These are phyloP conservation scores for Geopemphigus sp. DNA, from an alignment of 1,140 invertebrate genomes.

Conservation along the genomic window DNA sequence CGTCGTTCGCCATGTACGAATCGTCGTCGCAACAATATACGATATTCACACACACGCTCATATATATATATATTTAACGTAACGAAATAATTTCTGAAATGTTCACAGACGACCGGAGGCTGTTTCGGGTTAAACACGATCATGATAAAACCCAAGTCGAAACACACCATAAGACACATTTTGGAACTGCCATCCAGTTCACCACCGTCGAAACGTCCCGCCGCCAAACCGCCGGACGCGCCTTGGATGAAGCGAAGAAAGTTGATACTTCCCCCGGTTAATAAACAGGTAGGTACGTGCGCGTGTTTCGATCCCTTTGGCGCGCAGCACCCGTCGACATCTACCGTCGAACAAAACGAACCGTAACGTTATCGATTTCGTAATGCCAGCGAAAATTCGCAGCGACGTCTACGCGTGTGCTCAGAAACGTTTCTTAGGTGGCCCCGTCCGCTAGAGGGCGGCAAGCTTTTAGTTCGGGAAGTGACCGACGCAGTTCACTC, in stretches of 20 bases:
- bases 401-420: not conserved
- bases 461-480: not conserved
- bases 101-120: slow-evolving; percentile 6
- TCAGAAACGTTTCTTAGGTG: not conserved
- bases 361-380: too few species aligned
- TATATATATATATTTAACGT: too few species aligned
- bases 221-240: slow-evolving; percentile 31
- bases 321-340: too few species aligned
- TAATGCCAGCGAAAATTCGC: too few species aligned
- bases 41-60: too few species aligned
- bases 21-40: too few species aligned
- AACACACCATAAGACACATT: slow-evolving; percentile 38
- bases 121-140: slow-evolving; percentile 19
- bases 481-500: too few species aligned
- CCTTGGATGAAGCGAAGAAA: slow-evolving; percentile 16
- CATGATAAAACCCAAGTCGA: slow-evolving; percentile 38
- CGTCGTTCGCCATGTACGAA: too few species aligned
- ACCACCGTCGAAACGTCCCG: slow-evolving; percentile 33
- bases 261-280: slow-evolving; percentile 24
- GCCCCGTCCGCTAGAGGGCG: not conserved
- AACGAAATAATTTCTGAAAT: too few species aligned
- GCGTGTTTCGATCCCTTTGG: too few species aligned
- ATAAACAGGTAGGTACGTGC: slow-evolving; percentile 15
- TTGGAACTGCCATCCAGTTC: slow-evolving; percentile 23
- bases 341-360: not conserved